Evolutionary conservation across 2,888 invertebrate species (phyloP).

Genomic region (Lochmaea crataegi): DNA sequence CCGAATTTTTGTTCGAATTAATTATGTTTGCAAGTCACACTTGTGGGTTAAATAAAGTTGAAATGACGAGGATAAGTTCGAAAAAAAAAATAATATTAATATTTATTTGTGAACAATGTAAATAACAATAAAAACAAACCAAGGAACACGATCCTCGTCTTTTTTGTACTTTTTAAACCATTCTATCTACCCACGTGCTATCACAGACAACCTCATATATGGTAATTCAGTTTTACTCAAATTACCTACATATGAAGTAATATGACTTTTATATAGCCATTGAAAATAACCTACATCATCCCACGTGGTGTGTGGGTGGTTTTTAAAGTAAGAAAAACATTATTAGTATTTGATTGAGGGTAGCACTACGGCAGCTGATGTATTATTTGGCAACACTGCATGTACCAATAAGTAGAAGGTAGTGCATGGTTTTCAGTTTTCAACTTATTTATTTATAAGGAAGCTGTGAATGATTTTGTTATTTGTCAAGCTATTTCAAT

Average conservation of each 20-base stretch:
- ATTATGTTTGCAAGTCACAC: not conserved
- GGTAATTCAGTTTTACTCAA: slow-evolving; percentile 44
- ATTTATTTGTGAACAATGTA: slow-evolving; percentile 3
- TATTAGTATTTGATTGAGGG: slow-evolving; percentile 47
- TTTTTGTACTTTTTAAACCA: slow-evolving; percentile 15
- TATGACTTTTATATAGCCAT: slow-evolving; percentile 38
- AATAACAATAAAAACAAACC: slow-evolving; percentile 15
- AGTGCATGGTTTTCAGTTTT: slow-evolving; percentile 15
- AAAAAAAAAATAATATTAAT: not conserved
- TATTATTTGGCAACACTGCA: slow-evolving; percentile 17
- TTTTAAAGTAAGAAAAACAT: slow-evolving; percentile 38
- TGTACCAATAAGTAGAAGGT: not conserved
- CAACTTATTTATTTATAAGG: not conserved
- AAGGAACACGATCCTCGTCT: slow-evolving; percentile 14
- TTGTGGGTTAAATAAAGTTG: not conserved
- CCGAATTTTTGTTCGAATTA: not conserved
- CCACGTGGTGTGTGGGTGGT: slow-evolving; percentile 47
- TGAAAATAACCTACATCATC: slow-evolving; percentile 50
- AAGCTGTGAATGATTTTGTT: not conserved
- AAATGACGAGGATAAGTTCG: slow-evolving; percentile 3
- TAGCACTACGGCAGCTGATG: slow-evolving; percentile 33
- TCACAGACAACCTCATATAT: slow-evolving; percentile 40
- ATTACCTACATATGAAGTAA: slow-evolving; percentile 47
- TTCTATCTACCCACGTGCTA: slow-evolving; percentile 25
- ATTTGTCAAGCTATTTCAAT: not conserved